These are phyloP conservation scores for Calidris pygmaea DNA, from an alignment of 2,113 vertebrate genomes.

Conservation along the genomic window DNA sequence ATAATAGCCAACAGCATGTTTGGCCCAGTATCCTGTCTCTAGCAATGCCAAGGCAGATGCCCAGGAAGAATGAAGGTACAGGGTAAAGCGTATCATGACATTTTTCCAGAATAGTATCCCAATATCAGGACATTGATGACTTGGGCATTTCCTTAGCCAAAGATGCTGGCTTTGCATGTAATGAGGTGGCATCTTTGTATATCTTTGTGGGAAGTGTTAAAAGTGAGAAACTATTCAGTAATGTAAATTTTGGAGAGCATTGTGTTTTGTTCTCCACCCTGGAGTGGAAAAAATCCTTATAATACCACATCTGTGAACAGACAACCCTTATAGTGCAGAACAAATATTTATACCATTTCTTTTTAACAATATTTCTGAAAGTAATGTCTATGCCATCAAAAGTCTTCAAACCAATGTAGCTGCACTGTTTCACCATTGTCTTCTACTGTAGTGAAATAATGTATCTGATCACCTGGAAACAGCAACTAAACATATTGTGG, in stretches of 20 bases:
- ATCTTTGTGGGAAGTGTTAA: neutral
- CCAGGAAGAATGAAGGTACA: neutral
- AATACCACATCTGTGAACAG: neutral
- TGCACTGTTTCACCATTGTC: neutral
- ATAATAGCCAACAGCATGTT: neutral
- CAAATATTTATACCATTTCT: neutral
- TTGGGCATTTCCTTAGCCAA: neutral
- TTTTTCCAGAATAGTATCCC: neutral
- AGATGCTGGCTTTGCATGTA: neutral
- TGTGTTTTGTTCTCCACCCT: neutral
- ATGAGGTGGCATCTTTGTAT: neutral
- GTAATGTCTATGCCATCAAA: neutral
- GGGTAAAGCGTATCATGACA: fast-evolving
- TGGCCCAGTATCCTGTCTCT: neutral
- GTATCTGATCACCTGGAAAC: neutral
- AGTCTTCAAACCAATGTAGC: neutral
- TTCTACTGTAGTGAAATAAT: neutral
- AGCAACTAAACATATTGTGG: neutral
- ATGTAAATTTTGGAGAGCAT: neutral
- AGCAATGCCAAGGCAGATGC: neutral
- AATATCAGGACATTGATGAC: neutral
- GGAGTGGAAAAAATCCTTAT: neutral
- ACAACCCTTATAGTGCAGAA: neutral
- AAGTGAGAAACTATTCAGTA: neutral
- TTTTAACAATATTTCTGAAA: neutral